Evolutionary conservation across 2,113 vertebrate genomes (phyloP).

Genomic region (Puma concolor): DNA sequence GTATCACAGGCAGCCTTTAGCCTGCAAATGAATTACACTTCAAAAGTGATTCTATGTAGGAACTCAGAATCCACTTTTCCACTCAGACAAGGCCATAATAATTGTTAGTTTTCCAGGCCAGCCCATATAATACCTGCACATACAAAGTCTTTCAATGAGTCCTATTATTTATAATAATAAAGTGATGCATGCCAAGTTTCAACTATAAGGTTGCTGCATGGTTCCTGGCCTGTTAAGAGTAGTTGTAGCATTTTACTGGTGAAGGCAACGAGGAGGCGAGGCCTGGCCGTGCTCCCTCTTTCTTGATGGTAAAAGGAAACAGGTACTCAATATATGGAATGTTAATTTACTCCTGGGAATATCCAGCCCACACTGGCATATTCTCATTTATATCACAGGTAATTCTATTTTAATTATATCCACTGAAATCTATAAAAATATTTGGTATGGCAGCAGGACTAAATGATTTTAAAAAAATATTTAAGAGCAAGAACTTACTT

Average conservation of each 20-base stretch:
- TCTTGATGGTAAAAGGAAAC: neutral
- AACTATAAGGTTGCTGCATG: neutral
- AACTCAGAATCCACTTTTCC: slow-evolving; percentile 10
- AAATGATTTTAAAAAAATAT: slow-evolving; percentile 5
- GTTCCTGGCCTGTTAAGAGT: neutral
- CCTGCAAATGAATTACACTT: neutral
- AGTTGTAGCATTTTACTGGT: neutral
- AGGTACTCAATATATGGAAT: neutral
- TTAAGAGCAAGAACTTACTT: slow-evolving; percentile 86
- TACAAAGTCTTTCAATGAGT: slow-evolving; percentile 6
- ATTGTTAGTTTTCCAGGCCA: neutral
- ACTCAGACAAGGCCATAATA: neutral
- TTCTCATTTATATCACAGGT: neutral
- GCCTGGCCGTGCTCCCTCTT: neutral
- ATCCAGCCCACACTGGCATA: slow-evolving; percentile 21
- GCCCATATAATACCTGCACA: neutral
- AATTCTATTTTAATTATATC: slow-evolving; percentile 38
- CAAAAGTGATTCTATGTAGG: neutral
- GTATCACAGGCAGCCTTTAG: neutral
- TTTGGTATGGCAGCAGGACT: neutral
- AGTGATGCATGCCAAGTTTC: neutral
- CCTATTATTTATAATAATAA: neutral
- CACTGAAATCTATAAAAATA: slow-evolving; percentile 34
- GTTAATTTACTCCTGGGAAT: neutral
- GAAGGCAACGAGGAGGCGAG: neutral